Evolutionary conservation across 2,797 vertebrate species (phyloP).

Genomic region (Oceanodroma leucorhoa): DNA sequence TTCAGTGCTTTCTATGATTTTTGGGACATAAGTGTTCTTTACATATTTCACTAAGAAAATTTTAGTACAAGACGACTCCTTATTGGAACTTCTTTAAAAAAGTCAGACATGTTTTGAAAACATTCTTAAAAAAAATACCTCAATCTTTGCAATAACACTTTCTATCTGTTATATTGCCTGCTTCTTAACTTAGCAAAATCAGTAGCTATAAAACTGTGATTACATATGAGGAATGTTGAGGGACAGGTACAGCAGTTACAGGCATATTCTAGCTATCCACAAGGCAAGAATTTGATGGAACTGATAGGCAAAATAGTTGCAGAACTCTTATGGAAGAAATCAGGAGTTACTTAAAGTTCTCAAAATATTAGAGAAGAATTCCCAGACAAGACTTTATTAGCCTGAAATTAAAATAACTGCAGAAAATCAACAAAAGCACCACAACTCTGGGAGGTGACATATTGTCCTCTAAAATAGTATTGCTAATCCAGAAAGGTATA

Average conservation of each 20-base stretch:
- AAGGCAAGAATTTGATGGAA: not conserved
- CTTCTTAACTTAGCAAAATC: not conserved
- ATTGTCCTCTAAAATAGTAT: not conserved
- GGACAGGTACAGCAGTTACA: not conserved
- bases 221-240: conserved; percentile 14
- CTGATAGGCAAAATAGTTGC: not conserved
- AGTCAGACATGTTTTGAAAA: not conserved
- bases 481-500: not conserved
- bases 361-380: not conserved
- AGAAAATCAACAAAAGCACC: not conserved
- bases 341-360: not conserved
- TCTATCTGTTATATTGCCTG: not conserved
- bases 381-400: not conserved
- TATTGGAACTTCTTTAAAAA: not conserved
- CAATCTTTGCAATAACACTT: not conserved
- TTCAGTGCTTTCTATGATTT: not conserved
- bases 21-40: not conserved
- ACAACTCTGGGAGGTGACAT: not conserved
- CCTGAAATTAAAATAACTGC: not conserved
- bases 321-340: not conserved
- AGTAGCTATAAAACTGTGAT: not conserved
- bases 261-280: not conserved
- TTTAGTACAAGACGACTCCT: not conserved
- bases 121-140: not conserved
- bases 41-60: not conserved